A percentile compares a stretch with the other conserved stretches of the same genome.
phyloP scores from a whole-genome alignment of 2,888 invertebrate genomes.

The Euzetes globulus region DNA sequence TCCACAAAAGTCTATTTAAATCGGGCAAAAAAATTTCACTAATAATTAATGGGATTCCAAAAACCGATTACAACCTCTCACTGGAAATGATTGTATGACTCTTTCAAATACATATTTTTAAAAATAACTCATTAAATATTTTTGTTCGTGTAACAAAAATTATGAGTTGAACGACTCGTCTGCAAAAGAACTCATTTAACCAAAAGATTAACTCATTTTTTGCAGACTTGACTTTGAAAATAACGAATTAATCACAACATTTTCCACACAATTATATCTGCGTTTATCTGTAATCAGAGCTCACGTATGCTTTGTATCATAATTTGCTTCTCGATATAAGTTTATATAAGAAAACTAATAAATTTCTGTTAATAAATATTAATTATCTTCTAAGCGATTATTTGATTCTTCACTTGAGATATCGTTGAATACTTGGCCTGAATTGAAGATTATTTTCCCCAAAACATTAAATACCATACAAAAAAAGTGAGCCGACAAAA shows the following conservation, averaged over 20 bases:
- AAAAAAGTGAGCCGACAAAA: not conserved
- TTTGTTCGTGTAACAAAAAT: not conserved
- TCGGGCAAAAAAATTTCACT: not conserved
- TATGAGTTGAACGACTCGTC: not conserved
- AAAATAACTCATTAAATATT: constrained; percentile 14
- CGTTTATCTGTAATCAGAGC: not conserved
- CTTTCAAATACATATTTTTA: not conserved
- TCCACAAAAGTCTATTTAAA: not conserved
- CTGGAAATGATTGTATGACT: constrained; percentile 20
- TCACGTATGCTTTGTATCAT: not conserved
- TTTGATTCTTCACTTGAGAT: not conserved
- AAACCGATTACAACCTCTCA: not conserved
- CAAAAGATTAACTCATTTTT: not conserved
- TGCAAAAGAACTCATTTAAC: not conserved
- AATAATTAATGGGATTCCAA: constrained; percentile 10
- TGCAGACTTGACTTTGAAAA: not conserved
- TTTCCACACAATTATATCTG: not conserved
- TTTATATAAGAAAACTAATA: not conserved
- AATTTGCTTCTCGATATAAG: not conserved
- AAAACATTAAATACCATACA: not conserved
- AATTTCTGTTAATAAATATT: constrained; percentile 16
- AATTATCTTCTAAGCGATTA: constrained; percentile 5
- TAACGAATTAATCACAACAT: not conserved
- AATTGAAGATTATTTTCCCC: not conserved
- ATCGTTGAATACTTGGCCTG: not conserved